A percentile compares a stretch with the other conserved stretches of the same genome.
These are phyloP conservation scores for Zaprionus taronus DNA, from an alignment of 1,140 invertebrate species.

Conservation along the genomic window DNA sequence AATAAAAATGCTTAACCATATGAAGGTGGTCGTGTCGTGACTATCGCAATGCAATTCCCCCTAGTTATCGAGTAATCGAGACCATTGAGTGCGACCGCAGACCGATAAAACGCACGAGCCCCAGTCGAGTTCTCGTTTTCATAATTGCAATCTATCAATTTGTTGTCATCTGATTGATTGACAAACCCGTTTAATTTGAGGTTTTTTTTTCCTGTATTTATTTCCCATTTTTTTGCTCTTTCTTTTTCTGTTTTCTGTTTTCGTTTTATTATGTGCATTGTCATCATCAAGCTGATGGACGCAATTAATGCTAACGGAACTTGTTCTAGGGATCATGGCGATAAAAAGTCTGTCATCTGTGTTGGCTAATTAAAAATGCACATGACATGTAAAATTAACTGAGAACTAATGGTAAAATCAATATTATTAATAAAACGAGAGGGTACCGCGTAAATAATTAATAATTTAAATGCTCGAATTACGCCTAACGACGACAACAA, in stretches of 20 bases:
- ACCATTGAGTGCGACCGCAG: not conserved
- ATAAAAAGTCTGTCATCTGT: conserved; percentile 58
- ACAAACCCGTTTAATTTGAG: conserved; percentile 71
- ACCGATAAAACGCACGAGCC: not conserved
- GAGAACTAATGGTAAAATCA: conserved; percentile 73
- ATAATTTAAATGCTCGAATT: conserved; percentile 70
- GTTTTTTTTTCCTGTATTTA: conserved; percentile 24
- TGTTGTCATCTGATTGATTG: conserved; percentile 66
- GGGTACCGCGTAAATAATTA: conserved; percentile 53
- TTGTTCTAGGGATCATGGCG: conserved; percentile 33
- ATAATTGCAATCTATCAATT: conserved; percentile 53
- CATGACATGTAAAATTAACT: conserved; percentile 68
- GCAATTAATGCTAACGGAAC: conserved; percentile 34
- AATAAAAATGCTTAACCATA: conserved; percentile 1
- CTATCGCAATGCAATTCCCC: conserved; percentile 1
- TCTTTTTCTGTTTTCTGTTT: not conserved
- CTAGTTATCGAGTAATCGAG: not conserved
- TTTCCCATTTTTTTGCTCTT: not conserved
- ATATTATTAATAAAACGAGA: conserved; percentile 38
- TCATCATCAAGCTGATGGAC: conserved; percentile 32
- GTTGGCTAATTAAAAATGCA: conserved; percentile 74
- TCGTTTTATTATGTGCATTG: conserved; percentile 30
- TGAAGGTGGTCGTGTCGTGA: not conserved
- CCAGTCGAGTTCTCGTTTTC: conserved; percentile 32
- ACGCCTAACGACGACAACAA: conserved; percentile 17